phyloP scores from a whole-genome alignment of 2,797 vertebrate genomes.

The Cryptoblepharus egeriae region DNA sequence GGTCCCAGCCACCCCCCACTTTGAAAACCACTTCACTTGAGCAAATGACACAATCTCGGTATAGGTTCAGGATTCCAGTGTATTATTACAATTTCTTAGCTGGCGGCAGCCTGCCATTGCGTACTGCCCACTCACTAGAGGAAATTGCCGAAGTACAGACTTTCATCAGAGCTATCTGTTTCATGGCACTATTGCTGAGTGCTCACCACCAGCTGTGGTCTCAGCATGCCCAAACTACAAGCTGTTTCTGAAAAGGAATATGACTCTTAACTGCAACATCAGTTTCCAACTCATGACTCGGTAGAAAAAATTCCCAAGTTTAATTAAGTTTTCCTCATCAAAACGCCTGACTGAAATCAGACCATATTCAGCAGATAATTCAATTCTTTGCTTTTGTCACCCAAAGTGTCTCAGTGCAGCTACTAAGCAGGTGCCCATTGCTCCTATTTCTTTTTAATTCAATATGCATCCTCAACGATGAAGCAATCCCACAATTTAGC shows the following conservation, averaged over 20 bases:
- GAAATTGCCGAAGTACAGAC: not conserved
- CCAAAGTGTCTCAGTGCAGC: not conserved
- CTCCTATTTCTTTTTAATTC: not conserved
- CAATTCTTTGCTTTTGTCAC: not conserved
- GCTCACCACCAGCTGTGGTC: not conserved
- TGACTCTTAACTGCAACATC: not conserved
- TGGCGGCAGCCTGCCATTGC: not conserved
- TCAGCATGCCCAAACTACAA: not conserved
- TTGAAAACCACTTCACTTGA: no score
- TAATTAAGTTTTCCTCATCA: slow-evolving; percentile 24
- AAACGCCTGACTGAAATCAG: slow-evolving; percentile 32
- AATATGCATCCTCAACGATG: not conserved
- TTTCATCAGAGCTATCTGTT: not conserved
- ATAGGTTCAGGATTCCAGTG: no score
- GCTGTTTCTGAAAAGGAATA: not conserved
- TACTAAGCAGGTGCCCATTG: not conserved
- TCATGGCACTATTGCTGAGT: no score
- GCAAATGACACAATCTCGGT: no score
- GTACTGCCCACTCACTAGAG: not conserved
- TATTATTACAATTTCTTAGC: not conserved
- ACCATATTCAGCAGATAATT: not conserved
- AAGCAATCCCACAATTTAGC: not conserved
- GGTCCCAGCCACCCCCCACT: no score
- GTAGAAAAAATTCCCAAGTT: slow-evolving; percentile 30
- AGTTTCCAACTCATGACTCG: not conserved